Evolutionary conservation across 2,113 vertebrate species (phyloP).

Genomic region (Canis aureus): DNA sequence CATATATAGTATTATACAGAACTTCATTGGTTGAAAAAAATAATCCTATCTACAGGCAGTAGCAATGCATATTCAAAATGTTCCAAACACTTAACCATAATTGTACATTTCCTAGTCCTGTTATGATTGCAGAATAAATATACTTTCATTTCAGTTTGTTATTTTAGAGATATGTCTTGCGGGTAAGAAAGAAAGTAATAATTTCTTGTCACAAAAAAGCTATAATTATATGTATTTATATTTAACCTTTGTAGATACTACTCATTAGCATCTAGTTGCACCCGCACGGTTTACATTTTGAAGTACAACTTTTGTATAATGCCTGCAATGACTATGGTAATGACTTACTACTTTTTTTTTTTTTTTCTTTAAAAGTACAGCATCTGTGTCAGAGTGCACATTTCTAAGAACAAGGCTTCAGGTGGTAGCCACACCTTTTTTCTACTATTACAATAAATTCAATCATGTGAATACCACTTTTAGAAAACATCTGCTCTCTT

Average conservation of each 20-base stretch:
- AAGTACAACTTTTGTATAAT: slow-evolving; percentile 76
- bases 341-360: slow-evolving; percentile 54
- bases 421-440: background rate
- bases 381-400: slow-evolving; percentile 51
- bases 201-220: slow-evolving; percentile 83
- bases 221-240: slow-evolving; percentile 86
- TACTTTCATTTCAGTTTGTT: slow-evolving; percentile 81
- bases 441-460: background rate
- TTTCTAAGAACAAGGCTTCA: background rate
- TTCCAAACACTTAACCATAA: slow-evolving; percentile 72
- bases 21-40: background rate
- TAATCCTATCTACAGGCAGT: slow-evolving; percentile 38
- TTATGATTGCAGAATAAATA: slow-evolving; percentile 79
- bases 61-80: slow-evolving; percentile 63
- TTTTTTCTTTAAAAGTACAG: slow-evolving; percentile 33
- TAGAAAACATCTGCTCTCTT: slow-evolving; percentile 4
- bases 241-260: slow-evolving; percentile 86
- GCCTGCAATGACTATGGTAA: slow-evolving; percentile 70
- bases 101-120: slow-evolving; percentile 65
- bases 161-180: slow-evolving; percentile 77
- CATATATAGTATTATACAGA: background rate
- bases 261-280: slow-evolving; percentile 83
- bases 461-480: background rate
- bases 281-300: slow-evolving; percentile 78
- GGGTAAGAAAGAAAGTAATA: slow-evolving; percentile 83